phyloP scores from a whole-genome alignment of 2,113 vertebrate species.

The Peromyscus leucopus region DNA sequence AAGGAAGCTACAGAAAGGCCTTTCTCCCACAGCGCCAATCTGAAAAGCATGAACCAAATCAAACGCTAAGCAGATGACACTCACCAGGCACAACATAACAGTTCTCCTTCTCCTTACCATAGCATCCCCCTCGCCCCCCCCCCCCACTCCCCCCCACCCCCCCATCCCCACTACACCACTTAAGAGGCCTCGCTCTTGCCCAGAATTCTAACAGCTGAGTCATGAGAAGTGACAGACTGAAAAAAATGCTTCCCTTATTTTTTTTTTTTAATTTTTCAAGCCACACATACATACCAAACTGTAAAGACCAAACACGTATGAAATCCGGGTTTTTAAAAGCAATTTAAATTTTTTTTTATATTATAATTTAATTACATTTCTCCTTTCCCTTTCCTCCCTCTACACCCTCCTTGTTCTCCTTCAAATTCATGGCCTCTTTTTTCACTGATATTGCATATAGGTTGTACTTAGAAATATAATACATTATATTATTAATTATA shows the following conservation, averaged over 20 bases:
- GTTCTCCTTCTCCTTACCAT: neutral
- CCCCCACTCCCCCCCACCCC: too few relatives aligned
- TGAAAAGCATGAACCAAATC: neutral
- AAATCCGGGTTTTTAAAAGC: neutral
- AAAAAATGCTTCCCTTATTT: neutral
- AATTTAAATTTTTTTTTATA: neutral
- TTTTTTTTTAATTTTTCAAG: constrained; percentile 32
- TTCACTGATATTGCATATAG: neutral
- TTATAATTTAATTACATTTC: neutral
- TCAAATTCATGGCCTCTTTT: neutral
- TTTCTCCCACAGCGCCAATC: neutral
- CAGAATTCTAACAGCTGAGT: constrained; percentile 44
- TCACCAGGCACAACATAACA: neutral
- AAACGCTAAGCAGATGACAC: neutral
- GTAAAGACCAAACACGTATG: neutral
- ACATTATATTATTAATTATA: neutral
- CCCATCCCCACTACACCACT: neutral
- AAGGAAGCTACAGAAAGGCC: neutral
- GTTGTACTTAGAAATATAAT: neutral
- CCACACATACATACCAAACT: neutral
- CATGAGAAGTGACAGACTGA: constrained; percentile 38
- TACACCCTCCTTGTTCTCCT: neutral
- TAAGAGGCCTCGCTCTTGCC: neutral
- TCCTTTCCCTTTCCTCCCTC: neutral
- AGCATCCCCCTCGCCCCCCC: neutral